Conservation (phyloP, 1,140 invertebrate species). For the Tetramorium simillimum region DNA sequence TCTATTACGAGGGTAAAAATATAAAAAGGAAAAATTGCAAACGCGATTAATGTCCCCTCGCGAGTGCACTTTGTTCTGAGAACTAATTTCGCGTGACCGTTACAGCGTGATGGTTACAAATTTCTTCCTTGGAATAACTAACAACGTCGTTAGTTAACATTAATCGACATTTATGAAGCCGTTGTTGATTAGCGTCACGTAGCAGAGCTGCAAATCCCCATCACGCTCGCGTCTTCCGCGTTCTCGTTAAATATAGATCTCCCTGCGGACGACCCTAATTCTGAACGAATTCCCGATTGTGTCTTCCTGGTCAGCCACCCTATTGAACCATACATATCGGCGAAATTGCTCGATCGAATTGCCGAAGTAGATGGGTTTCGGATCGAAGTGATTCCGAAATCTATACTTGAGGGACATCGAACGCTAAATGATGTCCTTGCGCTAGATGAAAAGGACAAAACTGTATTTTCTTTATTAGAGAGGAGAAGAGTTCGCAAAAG, state of each 20-base stretch:
- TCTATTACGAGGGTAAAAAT: neutral
- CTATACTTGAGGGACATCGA: neutral
- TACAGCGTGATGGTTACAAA: too few relatives aligned
- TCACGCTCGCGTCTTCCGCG: neutral
- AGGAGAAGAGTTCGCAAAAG: neutral
- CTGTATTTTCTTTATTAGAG: too few relatives aligned
- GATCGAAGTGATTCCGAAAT: neutral
- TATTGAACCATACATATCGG: constrained; percentile 9
- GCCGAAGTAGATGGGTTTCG: neutral
- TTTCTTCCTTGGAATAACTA: neutral
- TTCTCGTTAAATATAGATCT: constrained; percentile 37
- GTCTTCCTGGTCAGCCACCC: constrained; percentile 5
- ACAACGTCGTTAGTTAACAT: neutral
- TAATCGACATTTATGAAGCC: constrained; percentile 36
- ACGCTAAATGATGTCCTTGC: neutral
- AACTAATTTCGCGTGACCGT: neutral
- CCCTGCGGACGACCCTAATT: constrained; percentile 15
- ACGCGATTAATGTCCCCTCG: neutral
- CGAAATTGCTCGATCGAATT: neutral
- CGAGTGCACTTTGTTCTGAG: neutral
- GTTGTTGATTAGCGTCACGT: constrained; percentile 22
- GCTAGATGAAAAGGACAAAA: neutral
- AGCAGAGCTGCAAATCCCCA: neutral
- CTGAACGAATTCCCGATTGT: constrained; percentile 2
- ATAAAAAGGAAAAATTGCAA: neutral